A percentile compares a stretch with the other conserved stretches of the same genome.
phyloP scores from a whole-genome alignment of 2,113 vertebrate species.

The Chelonoidis abingdonii region DNA sequence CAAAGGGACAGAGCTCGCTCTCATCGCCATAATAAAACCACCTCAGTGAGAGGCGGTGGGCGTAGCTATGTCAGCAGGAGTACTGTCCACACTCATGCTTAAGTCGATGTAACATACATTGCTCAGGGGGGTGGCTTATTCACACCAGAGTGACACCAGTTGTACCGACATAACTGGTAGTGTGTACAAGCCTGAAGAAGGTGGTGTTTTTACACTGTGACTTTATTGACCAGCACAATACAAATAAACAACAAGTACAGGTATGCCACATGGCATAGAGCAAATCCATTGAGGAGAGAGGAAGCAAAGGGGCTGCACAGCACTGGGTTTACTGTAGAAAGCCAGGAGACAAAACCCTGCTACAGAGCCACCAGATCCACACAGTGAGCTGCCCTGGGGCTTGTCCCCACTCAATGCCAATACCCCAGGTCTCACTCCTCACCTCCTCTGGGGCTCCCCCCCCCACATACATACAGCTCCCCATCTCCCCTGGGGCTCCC shows the following conservation, averaged over 20 bases:
- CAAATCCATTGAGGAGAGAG: background rate
- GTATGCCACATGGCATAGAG: fast-evolving
- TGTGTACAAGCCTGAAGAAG: too few species aligned
- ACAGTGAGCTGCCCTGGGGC: background rate
- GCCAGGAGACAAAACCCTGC: background rate
- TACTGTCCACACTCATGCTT: background rate
- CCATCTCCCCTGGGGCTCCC: constrained; percentile 70
- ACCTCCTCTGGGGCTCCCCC: too few species aligned
- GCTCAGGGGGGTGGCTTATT: background rate
- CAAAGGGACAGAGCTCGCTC: too few species aligned
- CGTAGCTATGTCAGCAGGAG: too few species aligned
- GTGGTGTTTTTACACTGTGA: background rate
- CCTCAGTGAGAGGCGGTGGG: too few species aligned
- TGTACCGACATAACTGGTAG: too few species aligned
- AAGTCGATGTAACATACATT: background rate
- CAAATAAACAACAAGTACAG: fast-evolving
- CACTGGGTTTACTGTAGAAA: background rate
- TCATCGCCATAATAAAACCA: too few species aligned
- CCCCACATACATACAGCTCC: background rate
- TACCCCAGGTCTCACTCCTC: background rate
- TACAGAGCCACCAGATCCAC: background rate
- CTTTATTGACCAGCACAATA: background rate
- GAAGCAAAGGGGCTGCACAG: background rate
- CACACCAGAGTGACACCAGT: too few species aligned
- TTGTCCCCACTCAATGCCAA: background rate